These are phyloP conservation scores for Mionectes macconnelli DNA, from an alignment of 2,113 vertebrate genomes.

Conservation along the genomic window DNA sequence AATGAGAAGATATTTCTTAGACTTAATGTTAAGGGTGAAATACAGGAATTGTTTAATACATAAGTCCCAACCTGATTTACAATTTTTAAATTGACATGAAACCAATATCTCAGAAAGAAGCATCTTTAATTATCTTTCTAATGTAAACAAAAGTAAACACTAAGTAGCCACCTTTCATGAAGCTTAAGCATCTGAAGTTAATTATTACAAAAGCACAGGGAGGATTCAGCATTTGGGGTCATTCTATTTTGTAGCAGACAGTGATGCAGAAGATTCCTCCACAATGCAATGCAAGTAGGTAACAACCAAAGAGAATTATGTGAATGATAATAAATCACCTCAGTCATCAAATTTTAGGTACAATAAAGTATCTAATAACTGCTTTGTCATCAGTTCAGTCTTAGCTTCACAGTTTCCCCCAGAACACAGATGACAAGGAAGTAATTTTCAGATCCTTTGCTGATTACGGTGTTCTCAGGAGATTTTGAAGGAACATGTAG, in stretches of 20 bases:
- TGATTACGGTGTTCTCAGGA: neutral
- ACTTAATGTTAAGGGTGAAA: neutral
- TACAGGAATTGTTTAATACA: neutral
- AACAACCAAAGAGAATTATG: neutral
- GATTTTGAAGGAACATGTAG: neutral
- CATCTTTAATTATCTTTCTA: neutral
- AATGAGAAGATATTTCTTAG: neutral
- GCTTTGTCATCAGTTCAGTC: neutral
- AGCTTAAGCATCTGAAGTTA: neutral
- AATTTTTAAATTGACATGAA: neutral
- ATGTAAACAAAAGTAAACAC: neutral
- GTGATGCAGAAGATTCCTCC: neutral
- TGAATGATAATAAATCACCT: neutral
- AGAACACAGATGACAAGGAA: neutral
- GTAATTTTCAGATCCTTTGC: neutral
- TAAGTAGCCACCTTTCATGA: neutral
- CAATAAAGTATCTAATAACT: neutral
- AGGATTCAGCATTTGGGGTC: neutral
- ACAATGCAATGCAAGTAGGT: neutral
- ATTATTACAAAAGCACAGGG: neutral
- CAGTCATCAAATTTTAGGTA: neutral
- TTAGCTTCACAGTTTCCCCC: neutral
- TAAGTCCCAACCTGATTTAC: neutral
- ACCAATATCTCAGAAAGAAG: neutral
- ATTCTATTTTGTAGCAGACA: neutral